Evolutionary conservation across 2,797 vertebrate genomes (phyloP).

Genomic region (Alca torda): DNA sequence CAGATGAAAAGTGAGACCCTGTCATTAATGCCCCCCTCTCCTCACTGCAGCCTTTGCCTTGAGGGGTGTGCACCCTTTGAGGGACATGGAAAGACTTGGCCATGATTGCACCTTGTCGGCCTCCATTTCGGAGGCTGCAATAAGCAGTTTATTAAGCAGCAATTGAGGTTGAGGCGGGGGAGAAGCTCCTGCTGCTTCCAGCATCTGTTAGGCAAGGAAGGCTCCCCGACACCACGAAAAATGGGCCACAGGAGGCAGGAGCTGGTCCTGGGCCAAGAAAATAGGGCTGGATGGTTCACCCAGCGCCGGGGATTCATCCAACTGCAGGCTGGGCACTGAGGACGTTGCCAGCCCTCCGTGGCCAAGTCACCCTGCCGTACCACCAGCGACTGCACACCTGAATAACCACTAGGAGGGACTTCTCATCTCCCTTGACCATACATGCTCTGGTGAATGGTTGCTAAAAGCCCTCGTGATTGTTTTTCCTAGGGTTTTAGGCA

Average conservation of each 20-base stretch:
- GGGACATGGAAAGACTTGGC: background rate
- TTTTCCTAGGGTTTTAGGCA: background rate
- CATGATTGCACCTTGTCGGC: background rate
- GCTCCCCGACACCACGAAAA: fast-evolving
- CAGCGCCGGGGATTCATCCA: background rate
- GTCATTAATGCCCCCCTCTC: background rate
- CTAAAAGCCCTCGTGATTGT: background rate
- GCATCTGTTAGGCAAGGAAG: background rate
- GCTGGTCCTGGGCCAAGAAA: background rate
- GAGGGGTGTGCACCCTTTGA: background rate
- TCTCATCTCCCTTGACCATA: background rate
- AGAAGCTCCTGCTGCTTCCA: background rate
- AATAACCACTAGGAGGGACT: background rate
- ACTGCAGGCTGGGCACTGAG: background rate
- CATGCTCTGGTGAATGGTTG: background rate
- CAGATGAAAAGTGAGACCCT: slow-evolving; percentile 27
- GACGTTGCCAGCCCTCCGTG: fast-evolving
- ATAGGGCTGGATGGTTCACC: background rate
- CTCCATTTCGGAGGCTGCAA: slow-evolving; percentile 4
- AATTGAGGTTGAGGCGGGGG: background rate
- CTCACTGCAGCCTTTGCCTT: background rate
- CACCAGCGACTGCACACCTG: background rate
- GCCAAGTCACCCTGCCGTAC: background rate
- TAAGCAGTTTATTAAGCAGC: slow-evolving; percentile 10
- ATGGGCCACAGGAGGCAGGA: background rate